Percentiles rank a stretch among this genome's conserved stretches.
phyloP scores from a whole-genome alignment of 2,113 vertebrate genomes.

The Tragelaphus buxtoni region DNA sequence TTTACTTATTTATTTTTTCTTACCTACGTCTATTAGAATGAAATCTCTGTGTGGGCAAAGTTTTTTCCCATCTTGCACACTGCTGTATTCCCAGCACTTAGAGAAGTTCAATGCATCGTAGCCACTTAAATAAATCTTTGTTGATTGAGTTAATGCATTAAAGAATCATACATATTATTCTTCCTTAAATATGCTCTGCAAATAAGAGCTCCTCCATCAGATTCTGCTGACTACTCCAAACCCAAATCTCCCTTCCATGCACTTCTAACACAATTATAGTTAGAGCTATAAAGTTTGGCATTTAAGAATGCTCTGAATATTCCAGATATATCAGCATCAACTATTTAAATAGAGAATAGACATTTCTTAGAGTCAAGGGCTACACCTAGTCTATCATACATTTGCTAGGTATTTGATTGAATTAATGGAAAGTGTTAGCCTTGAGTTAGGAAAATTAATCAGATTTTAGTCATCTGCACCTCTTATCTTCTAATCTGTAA shows the following conservation, averaged over 20 bases:
- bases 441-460: neutral
- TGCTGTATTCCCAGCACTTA: neutral
- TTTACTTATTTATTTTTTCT: neutral
- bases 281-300: neutral
- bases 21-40: neutral
- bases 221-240: neutral
- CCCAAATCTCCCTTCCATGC: neutral
- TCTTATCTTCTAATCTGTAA: neutral
- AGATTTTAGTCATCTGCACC: neutral
- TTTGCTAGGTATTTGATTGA: neutral
- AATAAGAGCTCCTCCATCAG: neutral
- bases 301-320: slow-evolving; percentile 1
- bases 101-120: neutral
- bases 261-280: neutral
- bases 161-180: neutral
- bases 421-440: neutral
- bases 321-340: neutral
- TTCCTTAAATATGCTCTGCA: neutral
- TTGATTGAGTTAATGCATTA: neutral
- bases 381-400: neutral
- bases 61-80: neutral
- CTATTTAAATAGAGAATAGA: neutral
- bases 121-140: neutral
- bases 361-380: neutral
- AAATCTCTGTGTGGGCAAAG: neutral